Evolutionary conservation across 2,797 vertebrate genomes (phyloP), one percentile per base, ranked within the genome.

Genomic region (Garrulus glandarius): DNA sequence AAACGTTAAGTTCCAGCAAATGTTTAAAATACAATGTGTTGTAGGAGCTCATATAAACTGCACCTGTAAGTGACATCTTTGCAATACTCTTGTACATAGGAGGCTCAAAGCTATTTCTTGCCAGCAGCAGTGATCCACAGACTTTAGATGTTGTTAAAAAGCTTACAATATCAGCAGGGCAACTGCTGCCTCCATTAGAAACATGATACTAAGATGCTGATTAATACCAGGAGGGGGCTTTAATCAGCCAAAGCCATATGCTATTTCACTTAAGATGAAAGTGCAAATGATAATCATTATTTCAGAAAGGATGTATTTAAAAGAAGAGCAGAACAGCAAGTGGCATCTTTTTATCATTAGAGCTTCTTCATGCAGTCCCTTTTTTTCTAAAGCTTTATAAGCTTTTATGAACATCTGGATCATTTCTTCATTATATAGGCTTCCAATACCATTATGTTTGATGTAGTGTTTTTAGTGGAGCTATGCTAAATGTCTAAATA

Each of bases 251-350:
- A 94, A 97, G 95, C 97, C 98, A 97, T 97, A 97, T 97, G 97
- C 97, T 97, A 94, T 97, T 98, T 98, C 97, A 98, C 97, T 96
- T 91, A 87, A 98, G 97, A 98, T 98, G 98, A 98, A 98, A 98
- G 97, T 86, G 67, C 96, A 95, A 97, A 96, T 88, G 97, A 98
- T 97, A 97, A 98, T 98, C 95, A 97, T 97, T 96, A 95, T 97
- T 98, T 97, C 96, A 92, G 96, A 97, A 97, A 97, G 97, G 97
- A 96, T 89, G 95, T 97, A 95, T 95, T 97, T 97, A 96, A 97
- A 97, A 97, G 97, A 97, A 97, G 96, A 96, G 96, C 96, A 93
- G 97, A 98, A 95, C 97, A 97, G 97, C 96, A 92, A 98, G 97
- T 95, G 97, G 96, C 96, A 96, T 96, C 97, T 97, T 97, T 98